Conservation (phyloP, 2,113 vertebrate genomes). For the Nettapus auritus region DNA sequence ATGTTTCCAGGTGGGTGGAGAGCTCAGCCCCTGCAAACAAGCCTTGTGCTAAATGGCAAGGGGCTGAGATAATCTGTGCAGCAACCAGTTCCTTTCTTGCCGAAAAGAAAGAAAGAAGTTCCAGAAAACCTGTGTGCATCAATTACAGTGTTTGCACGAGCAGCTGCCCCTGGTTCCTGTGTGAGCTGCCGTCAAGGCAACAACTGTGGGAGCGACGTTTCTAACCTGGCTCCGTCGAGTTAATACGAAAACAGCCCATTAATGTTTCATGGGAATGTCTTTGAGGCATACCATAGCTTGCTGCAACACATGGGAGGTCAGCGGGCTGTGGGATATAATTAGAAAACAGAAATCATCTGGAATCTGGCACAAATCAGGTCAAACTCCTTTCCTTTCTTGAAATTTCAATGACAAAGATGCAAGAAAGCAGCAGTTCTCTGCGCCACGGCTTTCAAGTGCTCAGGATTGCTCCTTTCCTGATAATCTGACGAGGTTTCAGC, state of each 20-base stretch:
- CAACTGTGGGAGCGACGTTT: not conserved
- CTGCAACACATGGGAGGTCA: not conserved
- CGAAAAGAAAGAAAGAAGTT: not conserved
- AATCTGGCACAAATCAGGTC: not conserved
- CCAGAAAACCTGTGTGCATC: not conserved
- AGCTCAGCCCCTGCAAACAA: not conserved
- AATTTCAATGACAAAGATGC: not conserved
- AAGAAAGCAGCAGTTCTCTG: not conserved
- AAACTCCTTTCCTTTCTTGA: not conserved
- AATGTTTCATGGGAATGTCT: not conserved
- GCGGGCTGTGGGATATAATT: not conserved
- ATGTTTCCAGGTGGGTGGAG: not conserved
- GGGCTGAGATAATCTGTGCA: not conserved
- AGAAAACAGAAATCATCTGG: not conserved
- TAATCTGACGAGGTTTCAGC: not conserved
- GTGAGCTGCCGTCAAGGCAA: conserved; percentile 1
- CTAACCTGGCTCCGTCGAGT: not conserved
- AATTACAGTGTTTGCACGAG: not conserved
- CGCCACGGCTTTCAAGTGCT: fast-evolving
- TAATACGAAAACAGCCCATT: not conserved
- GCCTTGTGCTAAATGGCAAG: fast-evolving
- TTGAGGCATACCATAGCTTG: fast-evolving
- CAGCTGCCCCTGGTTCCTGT: not conserved
- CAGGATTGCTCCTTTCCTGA: not conserved
- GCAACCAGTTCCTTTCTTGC: fast-evolving